These are phyloP conservation scores for Acipenser oxyrinchus DNA, from an alignment of 2,797 vertebrate genomes.

Conservation along the genomic window DNA sequence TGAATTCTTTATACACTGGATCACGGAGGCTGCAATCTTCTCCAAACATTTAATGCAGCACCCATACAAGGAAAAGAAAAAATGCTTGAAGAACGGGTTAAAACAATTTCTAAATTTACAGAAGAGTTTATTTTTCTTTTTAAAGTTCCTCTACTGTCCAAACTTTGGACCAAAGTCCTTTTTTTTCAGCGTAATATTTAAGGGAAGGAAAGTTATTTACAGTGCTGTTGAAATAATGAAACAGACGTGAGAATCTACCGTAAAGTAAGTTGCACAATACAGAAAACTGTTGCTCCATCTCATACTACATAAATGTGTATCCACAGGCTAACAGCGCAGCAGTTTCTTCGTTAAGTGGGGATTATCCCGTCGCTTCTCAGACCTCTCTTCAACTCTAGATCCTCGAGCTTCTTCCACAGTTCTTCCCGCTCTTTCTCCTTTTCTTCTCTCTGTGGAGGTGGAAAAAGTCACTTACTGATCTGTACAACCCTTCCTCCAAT, in stretches of 20 bases:
- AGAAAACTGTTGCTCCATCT: constrained; percentile 79
- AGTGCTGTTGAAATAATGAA: constrained; percentile 98
- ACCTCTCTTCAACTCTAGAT: constrained; percentile 95
- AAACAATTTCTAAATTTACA: constrained; percentile 63
- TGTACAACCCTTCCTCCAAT: too few species aligned
- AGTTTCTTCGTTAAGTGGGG: constrained; percentile 82
- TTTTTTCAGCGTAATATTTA: constrained; percentile 63
- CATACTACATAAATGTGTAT: constrained; percentile 73
- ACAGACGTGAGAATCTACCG: constrained; percentile 95
- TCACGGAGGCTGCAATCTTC: too few species aligned
- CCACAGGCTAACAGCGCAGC: constrained; percentile 70
- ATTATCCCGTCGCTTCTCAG: constrained; percentile 94
- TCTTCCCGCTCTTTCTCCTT: constrained; percentile 97
- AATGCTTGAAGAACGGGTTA: constrained; percentile 45
- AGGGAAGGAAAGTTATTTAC: constrained; percentile 85
- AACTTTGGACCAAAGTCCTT: constrained; percentile 75
- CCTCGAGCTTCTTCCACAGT: constrained; percentile 97
- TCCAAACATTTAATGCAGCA: too few species aligned
- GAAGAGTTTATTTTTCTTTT: constrained; percentile 54
- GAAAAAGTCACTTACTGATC: neutral
- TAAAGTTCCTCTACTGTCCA: constrained; percentile 77
- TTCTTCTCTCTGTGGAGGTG: constrained; percentile 81
- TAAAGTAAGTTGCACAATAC: constrained; percentile 96
- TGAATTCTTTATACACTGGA: too few species aligned
- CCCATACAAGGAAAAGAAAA: too few species aligned